Conservation (phyloP, 2,888 invertebrate genomes). For the Hydrotaea diabolus region DNA sequence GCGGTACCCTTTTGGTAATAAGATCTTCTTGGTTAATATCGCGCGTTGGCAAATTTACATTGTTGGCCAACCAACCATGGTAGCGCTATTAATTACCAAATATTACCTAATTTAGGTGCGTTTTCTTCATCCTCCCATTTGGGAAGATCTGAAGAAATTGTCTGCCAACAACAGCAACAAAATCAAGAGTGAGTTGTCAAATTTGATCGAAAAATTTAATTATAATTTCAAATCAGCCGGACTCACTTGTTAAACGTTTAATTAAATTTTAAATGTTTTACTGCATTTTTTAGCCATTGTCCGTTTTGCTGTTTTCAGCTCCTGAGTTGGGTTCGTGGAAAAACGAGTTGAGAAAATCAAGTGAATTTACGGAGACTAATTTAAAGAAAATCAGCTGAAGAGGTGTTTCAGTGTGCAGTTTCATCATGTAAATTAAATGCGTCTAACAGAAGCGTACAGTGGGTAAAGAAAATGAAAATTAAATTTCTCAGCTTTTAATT, state of each 20-base stretch:
- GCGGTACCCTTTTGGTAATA: slow-evolving; percentile 62
- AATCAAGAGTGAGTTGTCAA: neutral
- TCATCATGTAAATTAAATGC: neutral
- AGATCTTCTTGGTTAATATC: slow-evolving; percentile 23
- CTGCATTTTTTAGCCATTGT: neutral
- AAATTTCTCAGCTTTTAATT: too few relatives aligned
- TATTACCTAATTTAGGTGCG: slow-evolving; percentile 52
- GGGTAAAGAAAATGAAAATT: neutral
- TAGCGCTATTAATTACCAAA: slow-evolving; percentile 57
- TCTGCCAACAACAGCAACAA: neutral
- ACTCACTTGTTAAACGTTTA: slow-evolving; percentile 50
- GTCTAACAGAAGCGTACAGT: neutral
- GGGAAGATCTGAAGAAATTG: slow-evolving; percentile 24
- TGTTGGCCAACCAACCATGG: slow-evolving; percentile 15
- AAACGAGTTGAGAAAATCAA: neutral
- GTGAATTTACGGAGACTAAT: neutral
- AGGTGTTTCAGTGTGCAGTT: neutral
- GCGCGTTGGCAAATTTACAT: neutral
- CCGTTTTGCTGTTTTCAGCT: neutral
- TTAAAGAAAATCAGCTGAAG: neutral
- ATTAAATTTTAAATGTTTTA: slow-evolving; percentile 48
- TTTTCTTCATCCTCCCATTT: neutral
- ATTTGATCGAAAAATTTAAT: slow-evolving; percentile 18
- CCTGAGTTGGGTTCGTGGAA: neutral
- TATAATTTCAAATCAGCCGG: slow-evolving; percentile 24